Conservation (phyloP, 2,888 invertebrate genomes). For the Scrobipalpa costella region DNA sequence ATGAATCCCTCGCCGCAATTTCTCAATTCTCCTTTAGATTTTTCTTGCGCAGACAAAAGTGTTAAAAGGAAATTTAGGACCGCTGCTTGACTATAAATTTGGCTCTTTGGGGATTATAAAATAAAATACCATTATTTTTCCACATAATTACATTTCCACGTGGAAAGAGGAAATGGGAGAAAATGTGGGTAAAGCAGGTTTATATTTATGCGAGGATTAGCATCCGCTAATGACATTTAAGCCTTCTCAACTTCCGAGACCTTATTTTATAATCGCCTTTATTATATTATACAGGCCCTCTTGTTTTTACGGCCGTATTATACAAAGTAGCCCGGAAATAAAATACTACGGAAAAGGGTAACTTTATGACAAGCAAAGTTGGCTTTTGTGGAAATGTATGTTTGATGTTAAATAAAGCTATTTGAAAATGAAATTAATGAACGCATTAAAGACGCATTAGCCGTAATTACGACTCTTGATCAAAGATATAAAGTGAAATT, state of each 20-base stretch:
- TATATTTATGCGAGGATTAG: constrained; percentile 37
- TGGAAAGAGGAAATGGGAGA: constrained; percentile 29
- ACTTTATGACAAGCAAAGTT: constrained; percentile 12
- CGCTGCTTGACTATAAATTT: constrained; percentile 46
- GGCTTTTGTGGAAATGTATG: neutral
- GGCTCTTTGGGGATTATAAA: constrained; percentile 44
- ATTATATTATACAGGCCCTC: constrained; percentile 21
- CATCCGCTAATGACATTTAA: constrained; percentile 27
- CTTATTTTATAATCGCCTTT: constrained; percentile 29
- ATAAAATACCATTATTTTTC: constrained; percentile 46
- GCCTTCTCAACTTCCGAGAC: constrained; percentile 30
- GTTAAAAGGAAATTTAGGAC: constrained; percentile 46
- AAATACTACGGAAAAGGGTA: constrained; percentile 10
- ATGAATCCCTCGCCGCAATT: constrained; percentile 37
- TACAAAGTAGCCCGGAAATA: constrained; percentile 19
- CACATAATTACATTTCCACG: constrained; percentile 46
- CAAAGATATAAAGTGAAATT: neutral
- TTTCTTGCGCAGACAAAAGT: constrained; percentile 34
- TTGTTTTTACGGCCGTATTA: constrained; percentile 22
- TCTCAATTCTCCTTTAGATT: constrained; percentile 37
- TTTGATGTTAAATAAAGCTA: constrained; percentile 4
- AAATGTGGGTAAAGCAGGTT: constrained; percentile 33
- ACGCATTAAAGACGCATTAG: neutral
- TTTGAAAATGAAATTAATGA: neutral
- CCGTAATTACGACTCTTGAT: neutral